Percentiles rank a stretch among this genome's conserved stretches.
Conservation (phyloP, 2,797 vertebrate species). For the Pempheris klunzingeri region DNA sequence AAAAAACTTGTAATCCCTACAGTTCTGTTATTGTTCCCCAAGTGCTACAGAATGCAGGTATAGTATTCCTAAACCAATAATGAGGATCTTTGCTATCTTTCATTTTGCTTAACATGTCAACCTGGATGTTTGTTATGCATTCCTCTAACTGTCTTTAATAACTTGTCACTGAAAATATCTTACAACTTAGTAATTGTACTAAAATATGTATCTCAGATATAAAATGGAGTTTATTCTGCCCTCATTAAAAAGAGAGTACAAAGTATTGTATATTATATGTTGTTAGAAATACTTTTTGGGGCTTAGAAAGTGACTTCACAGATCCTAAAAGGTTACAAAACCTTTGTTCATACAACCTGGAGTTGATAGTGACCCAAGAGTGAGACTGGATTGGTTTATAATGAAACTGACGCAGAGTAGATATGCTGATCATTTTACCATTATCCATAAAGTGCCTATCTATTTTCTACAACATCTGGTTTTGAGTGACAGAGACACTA, state of each 20-base stretch:
- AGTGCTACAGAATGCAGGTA: no score
- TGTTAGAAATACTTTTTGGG: no score
- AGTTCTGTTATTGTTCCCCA: no score
- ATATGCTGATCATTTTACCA: background rate
- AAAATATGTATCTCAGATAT: no score
- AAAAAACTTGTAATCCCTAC: no score
- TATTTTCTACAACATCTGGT: background rate
- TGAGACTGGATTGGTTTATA: background rate
- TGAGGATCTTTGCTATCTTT: background rate
- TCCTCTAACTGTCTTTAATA: background rate
- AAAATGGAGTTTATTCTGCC: no score
- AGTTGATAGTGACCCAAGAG: background rate
- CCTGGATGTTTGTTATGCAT: background rate
- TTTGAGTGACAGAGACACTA: background rate
- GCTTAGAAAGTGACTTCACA: background rate
- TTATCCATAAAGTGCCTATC: background rate
- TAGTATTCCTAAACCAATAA: no score
- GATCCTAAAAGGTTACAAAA: background rate
- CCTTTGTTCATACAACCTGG: background rate
- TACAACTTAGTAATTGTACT: no score
- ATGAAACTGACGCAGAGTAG: background rate
- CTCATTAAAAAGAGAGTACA: no score
- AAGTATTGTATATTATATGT: no score
- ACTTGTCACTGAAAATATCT: background rate
- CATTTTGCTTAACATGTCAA: background rate